A percentile compares a stretch with the other conserved stretches of the same genome.
Conservation (phyloP, 2,113 vertebrate species). For the Nibea albiflora region DNA sequence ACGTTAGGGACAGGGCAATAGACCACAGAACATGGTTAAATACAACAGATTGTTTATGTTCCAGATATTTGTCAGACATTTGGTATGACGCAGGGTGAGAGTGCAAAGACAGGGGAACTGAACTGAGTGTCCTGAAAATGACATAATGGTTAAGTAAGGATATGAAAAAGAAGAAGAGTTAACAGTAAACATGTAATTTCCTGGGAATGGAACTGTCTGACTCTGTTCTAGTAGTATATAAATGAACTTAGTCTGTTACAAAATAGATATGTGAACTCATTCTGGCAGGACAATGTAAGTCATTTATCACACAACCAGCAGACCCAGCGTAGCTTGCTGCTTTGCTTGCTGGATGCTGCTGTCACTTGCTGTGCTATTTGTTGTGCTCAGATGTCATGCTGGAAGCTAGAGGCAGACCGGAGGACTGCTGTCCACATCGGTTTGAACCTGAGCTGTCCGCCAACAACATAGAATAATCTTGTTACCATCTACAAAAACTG, state of each 20-base stretch:
- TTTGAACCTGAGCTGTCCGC: background rate
- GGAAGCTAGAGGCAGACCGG: background rate
- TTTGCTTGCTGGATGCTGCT: background rate
- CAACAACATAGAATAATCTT: background rate
- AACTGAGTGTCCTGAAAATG: background rate
- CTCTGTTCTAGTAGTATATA: constrained; percentile 6
- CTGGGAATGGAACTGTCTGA: background rate
- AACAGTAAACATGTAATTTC: constrained; percentile 9
- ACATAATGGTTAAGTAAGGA: background rate
- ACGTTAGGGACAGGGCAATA: background rate
- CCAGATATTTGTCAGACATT: constrained; percentile 19
- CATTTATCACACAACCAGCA: background rate
- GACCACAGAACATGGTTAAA: background rate
- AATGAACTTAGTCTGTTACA: background rate
- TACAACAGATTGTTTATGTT: background rate
- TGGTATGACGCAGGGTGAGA: background rate
- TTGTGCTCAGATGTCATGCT: constrained; percentile 9
- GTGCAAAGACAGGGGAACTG: background rate
- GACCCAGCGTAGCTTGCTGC: background rate
- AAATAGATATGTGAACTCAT: background rate
- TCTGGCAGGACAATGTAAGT: background rate
- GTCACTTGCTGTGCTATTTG: background rate
- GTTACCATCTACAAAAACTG: background rate
- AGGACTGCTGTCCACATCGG: background rate
- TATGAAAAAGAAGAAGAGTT: background rate